Conservation (phyloP, 2,888 invertebrate species). For the Deroplatys truncata region DNA sequence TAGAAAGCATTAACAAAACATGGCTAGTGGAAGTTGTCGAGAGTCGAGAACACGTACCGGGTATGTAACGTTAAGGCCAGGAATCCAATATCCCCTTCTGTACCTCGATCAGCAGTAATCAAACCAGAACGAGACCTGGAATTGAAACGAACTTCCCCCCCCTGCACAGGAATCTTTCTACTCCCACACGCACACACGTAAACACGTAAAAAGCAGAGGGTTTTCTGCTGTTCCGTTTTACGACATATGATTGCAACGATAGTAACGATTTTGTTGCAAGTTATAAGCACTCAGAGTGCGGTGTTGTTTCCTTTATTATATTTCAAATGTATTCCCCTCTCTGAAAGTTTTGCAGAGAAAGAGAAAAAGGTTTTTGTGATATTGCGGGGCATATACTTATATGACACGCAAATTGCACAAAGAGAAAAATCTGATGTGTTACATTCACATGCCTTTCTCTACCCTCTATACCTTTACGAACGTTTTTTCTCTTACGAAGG, state of each 20-base stretch:
- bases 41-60: background rate
- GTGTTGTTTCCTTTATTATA: background rate
- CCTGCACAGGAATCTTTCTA: background rate
- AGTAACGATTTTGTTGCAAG: background rate
- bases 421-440: too few relatives aligned
- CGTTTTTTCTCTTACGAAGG: too few relatives aligned
- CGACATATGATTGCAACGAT: background rate
- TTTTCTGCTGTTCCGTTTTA: background rate
- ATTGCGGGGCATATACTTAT: too few relatives aligned
- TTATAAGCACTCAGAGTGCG: background rate
- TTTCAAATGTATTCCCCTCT: background rate
- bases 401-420: too few relatives aligned
- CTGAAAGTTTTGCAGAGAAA: too few relatives aligned
- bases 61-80: background rate
- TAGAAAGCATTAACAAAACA: background rate
- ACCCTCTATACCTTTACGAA: too few relatives aligned
- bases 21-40: background rate
- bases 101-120: background rate
- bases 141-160: background rate
- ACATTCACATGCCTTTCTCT: too few relatives aligned
- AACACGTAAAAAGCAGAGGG: background rate
- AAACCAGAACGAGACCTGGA: background rate
- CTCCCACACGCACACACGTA: too few relatives aligned
- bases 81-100: background rate
- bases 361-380: too few relatives aligned